These are phyloP conservation scores for Aegithalos caudatus DNA, from an alignment of 2,113 vertebrate species.

Conservation along the genomic window DNA sequence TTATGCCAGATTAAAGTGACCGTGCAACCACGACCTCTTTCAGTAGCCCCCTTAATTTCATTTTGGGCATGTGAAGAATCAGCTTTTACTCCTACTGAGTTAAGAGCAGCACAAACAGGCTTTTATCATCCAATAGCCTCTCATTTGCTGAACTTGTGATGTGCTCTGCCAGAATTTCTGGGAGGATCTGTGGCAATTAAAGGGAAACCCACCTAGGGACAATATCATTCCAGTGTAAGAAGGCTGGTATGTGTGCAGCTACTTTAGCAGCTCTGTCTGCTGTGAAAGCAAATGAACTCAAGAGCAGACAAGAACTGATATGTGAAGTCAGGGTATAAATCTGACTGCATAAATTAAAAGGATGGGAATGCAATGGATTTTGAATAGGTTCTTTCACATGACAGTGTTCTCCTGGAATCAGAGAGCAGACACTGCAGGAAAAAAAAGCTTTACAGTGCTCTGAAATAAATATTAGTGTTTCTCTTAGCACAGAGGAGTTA, in stretches of 20 bases:
- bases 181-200: constrained; percentile 39
- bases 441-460: constrained; percentile 47
- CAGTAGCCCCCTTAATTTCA: constrained; percentile 50
- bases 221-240: constrained; percentile 44
- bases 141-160: constrained; percentile 21
- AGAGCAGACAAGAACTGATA: constrained; percentile 57
- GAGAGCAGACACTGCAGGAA: constrained; percentile 22
- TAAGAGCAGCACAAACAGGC: constrained; percentile 36
- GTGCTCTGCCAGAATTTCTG: constrained; percentile 44
- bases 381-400: constrained; percentile 68
- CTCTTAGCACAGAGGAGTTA: constrained; percentile 53
- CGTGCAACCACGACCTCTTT: constrained; percentile 30
- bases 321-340: constrained; percentile 44
- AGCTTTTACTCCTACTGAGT: not conserved
- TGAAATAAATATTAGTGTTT: constrained; percentile 58
- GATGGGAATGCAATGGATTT: constrained; percentile 52
- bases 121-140: not conserved
- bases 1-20: constrained; percentile 50
- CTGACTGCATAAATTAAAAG: constrained; percentile 58
- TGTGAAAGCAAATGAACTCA: constrained; percentile 47
- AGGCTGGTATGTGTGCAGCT: not conserved
- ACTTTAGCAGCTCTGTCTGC: constrained; percentile 51
- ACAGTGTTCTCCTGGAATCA: constrained; percentile 52
- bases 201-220: constrained; percentile 37
- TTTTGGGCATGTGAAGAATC: constrained; percentile 37